Evolutionary conservation across 2,888 invertebrate genomes (phyloP).

Genomic region (Deilephila porcellus): DNA sequence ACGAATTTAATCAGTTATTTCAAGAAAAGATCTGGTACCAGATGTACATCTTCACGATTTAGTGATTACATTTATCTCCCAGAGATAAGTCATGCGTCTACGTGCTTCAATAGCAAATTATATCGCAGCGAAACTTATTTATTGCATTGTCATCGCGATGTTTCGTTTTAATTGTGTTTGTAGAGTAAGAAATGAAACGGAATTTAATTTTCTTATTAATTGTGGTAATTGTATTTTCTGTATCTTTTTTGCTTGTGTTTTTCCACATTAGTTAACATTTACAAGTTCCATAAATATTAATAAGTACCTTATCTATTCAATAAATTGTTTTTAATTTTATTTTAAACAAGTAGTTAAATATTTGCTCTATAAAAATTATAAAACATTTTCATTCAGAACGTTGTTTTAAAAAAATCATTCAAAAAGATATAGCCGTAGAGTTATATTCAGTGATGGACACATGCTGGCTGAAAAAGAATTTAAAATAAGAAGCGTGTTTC

Average conservation of each 20-base stretch:
- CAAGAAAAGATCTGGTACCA: too few species aligned
- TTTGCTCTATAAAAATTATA: too few species aligned
- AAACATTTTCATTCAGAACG: too few species aligned
- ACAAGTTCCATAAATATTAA: too few species aligned
- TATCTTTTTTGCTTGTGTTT: not conserved
- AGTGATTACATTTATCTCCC: not conserved
- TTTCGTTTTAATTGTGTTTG: conserved; percentile 33
- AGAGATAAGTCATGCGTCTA: conserved; percentile 40
- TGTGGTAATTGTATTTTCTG: conserved; percentile 37
- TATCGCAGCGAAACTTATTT: conserved; percentile 32
- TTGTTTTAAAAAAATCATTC: too few species aligned
- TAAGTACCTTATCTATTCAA: too few species aligned
- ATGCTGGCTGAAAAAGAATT: not conserved
- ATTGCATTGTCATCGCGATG: conserved; percentile 34
- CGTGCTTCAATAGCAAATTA: conserved; percentile 34
- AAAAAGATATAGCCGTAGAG: too few species aligned
- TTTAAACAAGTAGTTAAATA: too few species aligned
- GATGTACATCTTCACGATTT: not conserved
- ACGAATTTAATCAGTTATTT: too few species aligned
- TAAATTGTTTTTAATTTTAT: too few species aligned
- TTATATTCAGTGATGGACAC: too few species aligned
- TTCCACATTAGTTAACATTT: not conserved
- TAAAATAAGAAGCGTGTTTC: not conserved
- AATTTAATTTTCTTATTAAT: conserved; percentile 37
- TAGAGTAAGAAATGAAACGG: conserved; percentile 37